Evolutionary conservation across 2,113 vertebrate genomes (phyloP).

Genomic region (Mustelus asterias): DNA sequence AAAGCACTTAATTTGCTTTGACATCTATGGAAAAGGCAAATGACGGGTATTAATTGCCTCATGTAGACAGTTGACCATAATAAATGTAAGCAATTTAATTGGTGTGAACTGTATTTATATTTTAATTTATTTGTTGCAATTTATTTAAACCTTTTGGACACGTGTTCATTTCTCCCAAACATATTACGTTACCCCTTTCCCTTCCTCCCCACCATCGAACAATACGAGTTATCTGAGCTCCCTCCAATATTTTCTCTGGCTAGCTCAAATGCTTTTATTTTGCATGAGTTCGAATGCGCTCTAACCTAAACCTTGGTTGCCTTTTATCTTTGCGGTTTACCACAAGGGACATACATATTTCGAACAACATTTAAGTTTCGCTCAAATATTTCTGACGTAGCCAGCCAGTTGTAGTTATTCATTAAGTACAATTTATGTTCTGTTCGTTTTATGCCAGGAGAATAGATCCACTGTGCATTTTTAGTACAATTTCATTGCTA

Average conservation of each 20-base stretch:
- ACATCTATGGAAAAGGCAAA: not conserved
- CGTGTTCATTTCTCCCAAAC: not conserved
- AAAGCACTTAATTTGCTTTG: not conserved
- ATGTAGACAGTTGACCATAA: not conserved
- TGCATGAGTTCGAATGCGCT: not conserved
- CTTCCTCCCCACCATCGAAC: not conserved
- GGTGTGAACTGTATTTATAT: not conserved
- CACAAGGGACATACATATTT: not conserved
- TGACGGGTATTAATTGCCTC: not conserved
- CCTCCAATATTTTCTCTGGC: not conserved
- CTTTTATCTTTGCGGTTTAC: not conserved
- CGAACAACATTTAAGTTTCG: not conserved
- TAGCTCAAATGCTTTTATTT: not conserved
- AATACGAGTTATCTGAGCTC: not conserved
- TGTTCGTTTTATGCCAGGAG: slow-evolving; percentile 12
- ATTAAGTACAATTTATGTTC: not conserved
- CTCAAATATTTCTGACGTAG: not conserved
- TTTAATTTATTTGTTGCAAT: not conserved
- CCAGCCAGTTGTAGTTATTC: not conserved
- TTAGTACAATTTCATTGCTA: not conserved
- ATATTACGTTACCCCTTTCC: not conserved
- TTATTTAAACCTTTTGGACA: not conserved
- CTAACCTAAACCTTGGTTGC: not conserved
- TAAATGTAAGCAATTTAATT: not conserved
- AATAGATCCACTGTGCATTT: not conserved